A percentile compares a stretch with the other conserved stretches of the same genome.
These are phyloP conservation scores for Dendrocincla tyrannina DNA, from an alignment of 2,797 vertebrate genomes.

Conservation along the genomic window DNA sequence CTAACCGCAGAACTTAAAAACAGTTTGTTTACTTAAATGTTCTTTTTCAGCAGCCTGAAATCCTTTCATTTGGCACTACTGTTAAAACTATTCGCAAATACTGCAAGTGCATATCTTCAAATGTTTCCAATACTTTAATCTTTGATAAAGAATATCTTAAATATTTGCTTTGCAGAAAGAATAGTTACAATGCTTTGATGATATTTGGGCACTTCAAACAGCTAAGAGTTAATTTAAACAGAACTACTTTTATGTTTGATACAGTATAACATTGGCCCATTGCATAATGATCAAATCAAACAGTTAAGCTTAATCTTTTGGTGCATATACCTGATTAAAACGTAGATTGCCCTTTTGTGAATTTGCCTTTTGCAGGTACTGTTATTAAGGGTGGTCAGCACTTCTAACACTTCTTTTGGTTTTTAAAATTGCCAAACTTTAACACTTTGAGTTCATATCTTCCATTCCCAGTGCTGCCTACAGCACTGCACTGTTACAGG, in stretches of 20 bases:
- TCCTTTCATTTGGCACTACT: background rate
- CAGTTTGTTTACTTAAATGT: background rate
- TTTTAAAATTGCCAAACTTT: background rate
- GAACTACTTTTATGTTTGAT: constrained; percentile 1
- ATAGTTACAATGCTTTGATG: background rate
- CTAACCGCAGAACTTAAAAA: background rate
- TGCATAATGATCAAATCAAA: constrained; percentile 29
- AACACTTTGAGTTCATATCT: background rate
- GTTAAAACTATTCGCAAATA: background rate
- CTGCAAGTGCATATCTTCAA: background rate
- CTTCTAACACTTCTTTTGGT: background rate
- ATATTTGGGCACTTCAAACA: background rate
- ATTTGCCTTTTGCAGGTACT: background rate
- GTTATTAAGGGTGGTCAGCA: background rate
- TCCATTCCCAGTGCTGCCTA: background rate
- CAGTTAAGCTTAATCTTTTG: background rate
- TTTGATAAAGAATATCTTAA: constrained; percentile 41
- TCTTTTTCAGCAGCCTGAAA: background rate
- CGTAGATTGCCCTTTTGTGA: background rate
- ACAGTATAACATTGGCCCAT: background rate
- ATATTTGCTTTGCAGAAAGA: constrained; percentile 43
- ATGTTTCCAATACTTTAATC: background rate
- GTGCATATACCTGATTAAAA: background rate
- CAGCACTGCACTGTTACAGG: background rate
- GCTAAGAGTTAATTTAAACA: constrained; percentile 13